Percentiles rank a stretch among this genome's conserved stretches.
Evolutionary conservation across 2,797 vertebrate genomes (phyloP).

Genomic region (Nannoperca australis): DNA sequence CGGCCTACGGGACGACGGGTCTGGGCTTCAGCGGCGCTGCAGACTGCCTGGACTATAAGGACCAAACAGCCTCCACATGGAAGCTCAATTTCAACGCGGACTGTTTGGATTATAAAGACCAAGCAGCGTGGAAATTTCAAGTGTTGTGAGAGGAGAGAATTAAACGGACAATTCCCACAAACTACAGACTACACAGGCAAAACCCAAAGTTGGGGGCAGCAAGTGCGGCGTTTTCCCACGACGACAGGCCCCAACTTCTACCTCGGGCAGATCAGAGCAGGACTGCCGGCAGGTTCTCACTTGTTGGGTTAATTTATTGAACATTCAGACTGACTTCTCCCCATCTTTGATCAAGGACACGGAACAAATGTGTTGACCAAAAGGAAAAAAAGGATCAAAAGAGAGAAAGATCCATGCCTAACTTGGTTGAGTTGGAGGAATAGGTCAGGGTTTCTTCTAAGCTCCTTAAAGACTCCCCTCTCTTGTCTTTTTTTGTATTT

Average conservation of each 20-base stretch:
- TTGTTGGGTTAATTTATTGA: conserved; percentile 78
- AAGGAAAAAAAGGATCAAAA: conserved; percentile 70
- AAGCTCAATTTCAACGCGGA: conserved; percentile 98
- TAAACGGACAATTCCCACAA: conserved; percentile 22
- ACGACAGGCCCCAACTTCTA: conserved; percentile 63
- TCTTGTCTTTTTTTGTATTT: conserved; percentile 76
- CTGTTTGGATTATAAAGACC: conserved; percentile 99
- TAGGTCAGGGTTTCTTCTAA: conserved; percentile 84
- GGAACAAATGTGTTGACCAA: conserved; percentile 78
- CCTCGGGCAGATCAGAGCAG: conserved; percentile 66
- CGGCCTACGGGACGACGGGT: conserved; percentile 92
- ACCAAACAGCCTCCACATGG: conserved; percentile 93
- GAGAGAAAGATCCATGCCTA: conserved; percentile 76
- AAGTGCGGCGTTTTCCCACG: conserved; percentile 27
- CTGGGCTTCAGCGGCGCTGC: conserved; percentile 93
- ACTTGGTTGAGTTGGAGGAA: conserved; percentile 86
- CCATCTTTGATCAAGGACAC: conserved; percentile 83
- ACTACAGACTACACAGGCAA: conserved; percentile 35
- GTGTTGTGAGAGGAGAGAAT: conserved; percentile 89
- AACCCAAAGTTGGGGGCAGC: conserved; percentile 29
- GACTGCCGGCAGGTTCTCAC: conserved; percentile 61
- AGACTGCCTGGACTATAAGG: conserved; percentile 98
- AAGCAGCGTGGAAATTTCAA: conserved; percentile 98
- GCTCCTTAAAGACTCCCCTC: conserved; percentile 86
- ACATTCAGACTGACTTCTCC: conserved; percentile 74